Evolutionary conservation across 2,797 vertebrate species (phyloP).

Genomic region (Macroramphosus scolopax): DNA sequence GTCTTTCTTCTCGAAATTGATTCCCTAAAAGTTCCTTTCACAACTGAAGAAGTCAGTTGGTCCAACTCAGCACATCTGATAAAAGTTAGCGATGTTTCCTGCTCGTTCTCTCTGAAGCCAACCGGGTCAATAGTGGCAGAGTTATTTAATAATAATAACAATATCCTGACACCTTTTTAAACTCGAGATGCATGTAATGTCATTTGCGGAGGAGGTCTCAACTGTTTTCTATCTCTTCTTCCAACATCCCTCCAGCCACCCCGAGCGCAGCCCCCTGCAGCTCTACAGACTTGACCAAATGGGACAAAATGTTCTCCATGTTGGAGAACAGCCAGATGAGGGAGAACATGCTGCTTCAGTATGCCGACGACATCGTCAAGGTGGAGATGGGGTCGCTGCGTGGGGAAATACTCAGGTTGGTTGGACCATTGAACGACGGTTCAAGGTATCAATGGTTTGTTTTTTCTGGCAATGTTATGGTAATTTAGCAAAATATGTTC

Average conservation of each 20-base stretch:
- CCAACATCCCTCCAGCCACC: conserved; percentile 40
- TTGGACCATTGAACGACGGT: conserved; percentile 9
- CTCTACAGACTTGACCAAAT: conserved; percentile 75
- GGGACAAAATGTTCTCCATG: conserved; percentile 97
- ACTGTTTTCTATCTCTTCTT: not conserved
- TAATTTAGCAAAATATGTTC: not conserved
- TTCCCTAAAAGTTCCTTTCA: not conserved
- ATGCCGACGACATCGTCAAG: conserved; percentile 82
- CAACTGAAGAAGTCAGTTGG: not conserved
- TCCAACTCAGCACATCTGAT: not conserved
- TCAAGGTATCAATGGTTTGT: not conserved
- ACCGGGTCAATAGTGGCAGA: too few species aligned
- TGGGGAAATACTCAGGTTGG: conserved; percentile 81
- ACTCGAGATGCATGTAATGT: too few species aligned
- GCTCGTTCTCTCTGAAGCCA: too few species aligned
- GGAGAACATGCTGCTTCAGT: conserved; percentile 92
- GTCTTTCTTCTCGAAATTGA: too few species aligned
- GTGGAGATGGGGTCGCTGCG: conserved; percentile 83
- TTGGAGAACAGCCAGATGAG: conserved; percentile 97
- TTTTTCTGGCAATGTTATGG: too few species aligned
- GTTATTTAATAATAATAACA: too few species aligned
- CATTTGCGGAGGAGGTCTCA: too few species aligned
- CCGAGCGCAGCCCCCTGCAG: conserved; percentile 68
- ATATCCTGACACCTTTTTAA: too few species aligned
- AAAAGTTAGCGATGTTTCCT: too few species aligned